Percentiles rank a stretch among this genome's conserved stretches.
Evolutionary conservation across 1,140 invertebrate genomes (phyloP).

Genomic region (Sinella curviseta): DNA sequence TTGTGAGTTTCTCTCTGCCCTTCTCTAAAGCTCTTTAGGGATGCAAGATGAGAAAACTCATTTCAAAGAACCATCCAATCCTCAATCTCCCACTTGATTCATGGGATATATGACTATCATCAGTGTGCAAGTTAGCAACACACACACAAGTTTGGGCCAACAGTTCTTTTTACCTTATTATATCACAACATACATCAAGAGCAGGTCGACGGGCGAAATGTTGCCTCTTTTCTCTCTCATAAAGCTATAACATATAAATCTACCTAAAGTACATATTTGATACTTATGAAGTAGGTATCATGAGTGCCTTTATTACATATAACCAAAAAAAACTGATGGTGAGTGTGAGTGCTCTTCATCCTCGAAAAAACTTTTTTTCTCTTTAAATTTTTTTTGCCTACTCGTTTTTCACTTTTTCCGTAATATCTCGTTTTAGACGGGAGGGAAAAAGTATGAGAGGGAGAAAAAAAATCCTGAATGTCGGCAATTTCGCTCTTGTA

Average conservation of each 20-base stretch:
- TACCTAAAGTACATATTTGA: neutral
- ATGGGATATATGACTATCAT: slow-evolving; percentile 14
- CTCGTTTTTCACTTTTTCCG: slow-evolving; percentile 13
- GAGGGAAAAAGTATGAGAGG: neutral
- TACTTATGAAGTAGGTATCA: neutral
- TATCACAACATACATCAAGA: neutral
- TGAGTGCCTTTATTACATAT: neutral
- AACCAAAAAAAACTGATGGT: neutral
- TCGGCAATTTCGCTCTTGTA: neutral
- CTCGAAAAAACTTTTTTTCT: neutral
- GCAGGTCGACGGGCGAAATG: neutral
- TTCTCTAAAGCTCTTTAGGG: neutral
- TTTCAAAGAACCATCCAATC: slow-evolving; percentile 24
- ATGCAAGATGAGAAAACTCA: slow-evolving; percentile 23
- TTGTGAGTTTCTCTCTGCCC: neutral
- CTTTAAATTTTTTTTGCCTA: neutral
- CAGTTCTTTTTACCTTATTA: neutral
- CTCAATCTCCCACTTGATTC: slow-evolving; percentile 20
- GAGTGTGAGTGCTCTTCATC: neutral
- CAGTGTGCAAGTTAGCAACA: neutral
- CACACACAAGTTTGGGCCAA: neutral
- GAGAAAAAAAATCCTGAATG: neutral
- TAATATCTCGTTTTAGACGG: neutral
- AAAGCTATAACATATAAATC: neutral
- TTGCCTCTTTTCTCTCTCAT: neutral